Evolutionary conservation across 2,888 invertebrate genomes (phyloP), one percentile per base, ranked within the genome.

Genomic region (Graphium colonna): DNA sequence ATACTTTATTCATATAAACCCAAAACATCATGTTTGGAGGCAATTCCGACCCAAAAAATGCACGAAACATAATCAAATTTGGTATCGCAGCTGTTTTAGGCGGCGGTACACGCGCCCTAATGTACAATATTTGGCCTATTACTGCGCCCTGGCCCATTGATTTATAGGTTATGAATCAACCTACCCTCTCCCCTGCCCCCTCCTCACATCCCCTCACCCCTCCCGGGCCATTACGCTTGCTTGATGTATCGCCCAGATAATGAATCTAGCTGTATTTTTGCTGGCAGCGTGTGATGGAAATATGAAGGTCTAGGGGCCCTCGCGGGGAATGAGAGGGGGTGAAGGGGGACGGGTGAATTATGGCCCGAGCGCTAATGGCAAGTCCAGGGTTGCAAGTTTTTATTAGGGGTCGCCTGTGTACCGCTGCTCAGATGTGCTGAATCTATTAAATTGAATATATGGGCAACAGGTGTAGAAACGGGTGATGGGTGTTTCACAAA

Each of bases 121-220:
- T 63, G 64, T 69, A 75, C 82, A 84, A 83, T 86, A 85, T 86
- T 85, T 81, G 82, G 79, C 78, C 85, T 83, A 86, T 87, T 86
- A 87, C 82, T 63, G 66, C 75, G 65, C 74, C 78, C 73, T 73
- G 63, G 71, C 70, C 69, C 81, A 87, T 88, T 88, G 89, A 89
- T 89, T 88, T 89, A 89, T 89, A 69, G 87, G 83, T 86, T 86
- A 88, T 87, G 86, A 88, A 88, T 88, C 88, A 85, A 77, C 81
- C 80, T 63, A 74, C 63, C 69, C 66, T 68, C 71, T 63, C 65
- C 58, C 55, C 70, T 61, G 63, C 62, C 56, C 60, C 50, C 55
- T 47, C 55, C 43, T 36, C 52, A 54, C 56, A 62, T 58, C 62
- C 59, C 67, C 62, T 59, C 28, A 40, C 55, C 64, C 60, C 65